Percentiles rank a stretch among this genome's conserved stretches.
Conservation (phyloP, 2,888 invertebrate species). For the Euplagia quadripunctaria region DNA sequence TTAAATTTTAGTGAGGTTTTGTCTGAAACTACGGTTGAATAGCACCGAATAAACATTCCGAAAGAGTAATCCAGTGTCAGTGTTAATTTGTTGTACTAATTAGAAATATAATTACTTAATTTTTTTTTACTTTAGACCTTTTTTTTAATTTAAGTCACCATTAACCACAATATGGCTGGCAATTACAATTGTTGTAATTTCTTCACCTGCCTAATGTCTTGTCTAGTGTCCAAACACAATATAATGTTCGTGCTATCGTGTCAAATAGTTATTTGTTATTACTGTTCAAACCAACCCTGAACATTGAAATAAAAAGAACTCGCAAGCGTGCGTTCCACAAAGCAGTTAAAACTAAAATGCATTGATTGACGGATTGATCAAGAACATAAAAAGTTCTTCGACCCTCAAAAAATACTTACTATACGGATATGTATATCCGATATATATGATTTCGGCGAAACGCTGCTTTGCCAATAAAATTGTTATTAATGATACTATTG, state of each 20-base stretch:
- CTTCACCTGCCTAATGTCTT: no score
- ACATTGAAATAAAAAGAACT: conserved; percentile 40
- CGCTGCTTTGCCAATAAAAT: conserved; percentile 57
- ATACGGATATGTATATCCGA: conserved; percentile 37
- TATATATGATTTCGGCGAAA: conserved; percentile 29
- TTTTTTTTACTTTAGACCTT: not conserved
- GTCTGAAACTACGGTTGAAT: not conserved
- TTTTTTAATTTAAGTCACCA: not conserved
- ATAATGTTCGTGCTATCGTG: conserved; percentile 11
- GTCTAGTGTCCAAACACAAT: conserved; percentile 11
- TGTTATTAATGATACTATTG: conserved; percentile 60
- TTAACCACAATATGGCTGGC: not conserved
- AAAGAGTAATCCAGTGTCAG: not conserved
- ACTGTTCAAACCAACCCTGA: conserved; percentile 42
- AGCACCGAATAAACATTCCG: not conserved
- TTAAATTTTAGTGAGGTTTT: not conserved
- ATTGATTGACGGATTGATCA: conserved; percentile 74
- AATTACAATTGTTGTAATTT: not conserved
- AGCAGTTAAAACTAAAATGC: conserved; percentile 70
- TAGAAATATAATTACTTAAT: not conserved
- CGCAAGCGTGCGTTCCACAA: conserved; percentile 61
- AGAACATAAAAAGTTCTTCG: conserved; percentile 71
- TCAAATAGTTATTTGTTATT: conserved; percentile 20
- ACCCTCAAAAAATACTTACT: conserved; percentile 60
- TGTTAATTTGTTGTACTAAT: not conserved